Base-by-base conservation (phyloP, 2,888 invertebrate genomes). In the Conchocele bisecta region DNA sequence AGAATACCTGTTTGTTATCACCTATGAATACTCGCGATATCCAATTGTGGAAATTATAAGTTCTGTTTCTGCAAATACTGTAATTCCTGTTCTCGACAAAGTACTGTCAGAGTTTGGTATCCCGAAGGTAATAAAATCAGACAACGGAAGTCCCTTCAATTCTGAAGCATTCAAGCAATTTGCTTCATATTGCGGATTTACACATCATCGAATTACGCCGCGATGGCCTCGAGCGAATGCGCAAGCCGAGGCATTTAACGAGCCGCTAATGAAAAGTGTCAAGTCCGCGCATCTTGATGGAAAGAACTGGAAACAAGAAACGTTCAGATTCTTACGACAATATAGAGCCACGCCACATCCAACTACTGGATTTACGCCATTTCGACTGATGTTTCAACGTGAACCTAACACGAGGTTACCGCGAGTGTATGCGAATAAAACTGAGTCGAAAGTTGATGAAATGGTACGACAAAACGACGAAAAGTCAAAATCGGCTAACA, bases 11-110 rank as follows among this genome's bases (percentile, higher is more conserved):
- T 53, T 67, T 9, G 63, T 63, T 7, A 57, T 69, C 2, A 37
- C n/a, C 7, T 48, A 60, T 37, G 60, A 60, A 5, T 60, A 60
- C 37, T 60, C 60, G 28, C 29, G 75, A 37, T 77, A 66, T 29
- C 73, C 69, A 11, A 37, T 74, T 11, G 72, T 74, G 1, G 79
- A 75, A 46, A 65, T 6, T 33, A n/a, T 51, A 2, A 9, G 9
- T 20, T 57, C 57, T 13, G 28, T 42, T 11, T 42, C 42, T 7
- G 57, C 42, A 3, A 41, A 42, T 3, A 13, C 33, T 7, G 57
- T 42, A 24, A 60, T 60, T 24, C 60, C 60, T 17, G 50, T 50
- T 7, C 28, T 60, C 39, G 60, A 48, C 28, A 60, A 60, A 37
- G 22, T 50, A n/a, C 24, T 60, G 1, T 20, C 35, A n/a, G 26